Conservation (phyloP, 2,888 invertebrate species). For the Cyrtodaria siliqua region DNA sequence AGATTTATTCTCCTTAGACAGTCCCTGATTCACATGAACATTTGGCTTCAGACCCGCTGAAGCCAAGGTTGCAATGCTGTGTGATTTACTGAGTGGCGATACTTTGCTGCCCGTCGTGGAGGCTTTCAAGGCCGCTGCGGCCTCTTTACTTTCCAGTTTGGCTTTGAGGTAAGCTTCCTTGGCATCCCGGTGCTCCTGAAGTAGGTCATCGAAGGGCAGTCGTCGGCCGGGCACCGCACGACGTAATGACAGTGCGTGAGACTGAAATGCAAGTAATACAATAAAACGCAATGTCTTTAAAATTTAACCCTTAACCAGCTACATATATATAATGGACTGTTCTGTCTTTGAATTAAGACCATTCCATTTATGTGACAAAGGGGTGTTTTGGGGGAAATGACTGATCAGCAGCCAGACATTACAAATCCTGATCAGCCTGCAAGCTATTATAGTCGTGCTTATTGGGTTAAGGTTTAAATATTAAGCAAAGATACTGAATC, state of each 20-base stretch:
- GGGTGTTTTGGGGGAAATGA: too few relatives aligned
- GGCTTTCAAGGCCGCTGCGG: constrained; percentile 61
- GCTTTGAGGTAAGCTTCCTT: constrained; percentile 87
- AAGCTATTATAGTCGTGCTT: too few relatives aligned
- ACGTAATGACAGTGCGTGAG: constrained; percentile 90
- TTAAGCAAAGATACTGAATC: too few relatives aligned
- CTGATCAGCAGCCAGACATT: too few relatives aligned
- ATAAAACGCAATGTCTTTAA: constrained; percentile 7
- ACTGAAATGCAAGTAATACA: constrained; percentile 72
- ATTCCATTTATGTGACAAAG: too few relatives aligned
- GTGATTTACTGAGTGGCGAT: constrained; percentile 21
- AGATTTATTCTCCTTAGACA: constrained; percentile 43
- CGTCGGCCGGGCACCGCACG: constrained; percentile 91
- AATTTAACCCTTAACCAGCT: too few relatives aligned
- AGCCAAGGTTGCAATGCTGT: constrained; percentile 18
- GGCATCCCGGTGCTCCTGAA: constrained; percentile 91
- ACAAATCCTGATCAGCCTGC: too few relatives aligned
- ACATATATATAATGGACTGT: too few relatives aligned
- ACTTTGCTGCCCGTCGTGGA: constrained; percentile 34
- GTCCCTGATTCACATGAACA: constrained; percentile 13
- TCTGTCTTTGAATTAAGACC: too few relatives aligned
- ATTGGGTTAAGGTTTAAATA: too few relatives aligned
- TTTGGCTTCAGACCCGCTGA: constrained; percentile 19
- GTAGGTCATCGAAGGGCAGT: constrained; percentile 91
- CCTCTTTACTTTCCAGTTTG: constrained; percentile 73